These are phyloP conservation scores for Zaprionus nigranus DNA, from an alignment of 1,140 invertebrate species.

Conservation along the genomic window DNA sequence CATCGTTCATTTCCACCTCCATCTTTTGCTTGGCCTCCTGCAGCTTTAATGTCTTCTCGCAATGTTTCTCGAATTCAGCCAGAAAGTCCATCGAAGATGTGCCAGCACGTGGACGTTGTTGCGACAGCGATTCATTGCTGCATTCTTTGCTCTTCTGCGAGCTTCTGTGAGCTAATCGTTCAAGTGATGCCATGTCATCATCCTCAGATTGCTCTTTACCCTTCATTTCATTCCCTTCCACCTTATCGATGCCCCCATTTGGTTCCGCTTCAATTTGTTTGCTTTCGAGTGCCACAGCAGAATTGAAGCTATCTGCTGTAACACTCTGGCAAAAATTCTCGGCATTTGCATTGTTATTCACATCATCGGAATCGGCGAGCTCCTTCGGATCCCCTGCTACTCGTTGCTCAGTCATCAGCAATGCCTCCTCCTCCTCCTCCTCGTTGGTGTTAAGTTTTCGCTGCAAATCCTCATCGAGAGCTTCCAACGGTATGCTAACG, in stretches of 20 bases:
- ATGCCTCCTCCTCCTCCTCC: neutral
- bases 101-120: conserved; percentile 21
- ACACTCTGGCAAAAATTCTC: conserved; percentile 79
- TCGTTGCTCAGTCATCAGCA: neutral
- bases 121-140: neutral
- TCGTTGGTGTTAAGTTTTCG: conserved; percentile 41
- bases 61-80: conserved; percentile 70
- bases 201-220: neutral
- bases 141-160: neutral
- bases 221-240: conserved; percentile 7
- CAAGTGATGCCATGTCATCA: conserved; percentile 28
- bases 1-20: conserved; percentile 76
- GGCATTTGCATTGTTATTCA: conserved; percentile 68
- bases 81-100: conserved; percentile 60
- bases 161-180: neutral
- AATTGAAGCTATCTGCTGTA: conserved; percentile 81
- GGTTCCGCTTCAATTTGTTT: conserved; percentile 66
- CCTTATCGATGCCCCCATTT: neutral
- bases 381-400: conserved; percentile 23
- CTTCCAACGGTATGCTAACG: conserved; percentile 65
- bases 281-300: conserved; percentile 69
- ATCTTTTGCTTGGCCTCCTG: conserved; percentile 60
- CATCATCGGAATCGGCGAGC: conserved; percentile 42
- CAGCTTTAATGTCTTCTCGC: conserved; percentile 49
- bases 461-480: conserved; percentile 56